Evolutionary conservation across 2,113 vertebrate species (phyloP).

Genomic region (Elaphurus davidianus): DNA sequence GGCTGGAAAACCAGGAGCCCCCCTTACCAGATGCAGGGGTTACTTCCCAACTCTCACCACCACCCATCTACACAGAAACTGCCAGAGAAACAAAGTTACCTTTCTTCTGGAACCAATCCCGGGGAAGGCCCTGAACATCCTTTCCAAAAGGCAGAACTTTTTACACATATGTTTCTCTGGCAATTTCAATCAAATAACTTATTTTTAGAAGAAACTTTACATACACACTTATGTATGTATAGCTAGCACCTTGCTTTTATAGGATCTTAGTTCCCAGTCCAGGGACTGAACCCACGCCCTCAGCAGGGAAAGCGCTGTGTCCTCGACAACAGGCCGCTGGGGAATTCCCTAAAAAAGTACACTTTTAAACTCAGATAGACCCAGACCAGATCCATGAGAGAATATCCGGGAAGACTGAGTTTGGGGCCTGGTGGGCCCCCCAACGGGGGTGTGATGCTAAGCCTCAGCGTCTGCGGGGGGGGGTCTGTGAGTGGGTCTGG

Average conservation of each 20-base stretch:
- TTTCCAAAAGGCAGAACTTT: not conserved
- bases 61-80: no score
- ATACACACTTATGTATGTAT: not conserved
- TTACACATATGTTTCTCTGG: not conserved
- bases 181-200: not conserved
- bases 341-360: not conserved
- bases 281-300: not conserved
- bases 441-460: not conserved
- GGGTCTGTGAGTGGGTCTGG: not conserved
- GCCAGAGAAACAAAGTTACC: not conserved
- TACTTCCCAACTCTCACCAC: not conserved
- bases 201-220: not conserved
- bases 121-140: not conserved
- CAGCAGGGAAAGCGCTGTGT: fast-evolving
- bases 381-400: not conserved
- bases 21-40: not conserved
- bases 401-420: not conserved
- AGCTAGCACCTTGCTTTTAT: not conserved
- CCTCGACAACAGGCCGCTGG: fast-evolving
- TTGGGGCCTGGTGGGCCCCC: fast-evolving
- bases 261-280: not conserved
- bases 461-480: not conserved
- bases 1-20: not conserved
- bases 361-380: not conserved
- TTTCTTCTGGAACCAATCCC: not conserved